Conservation (phyloP, 2,113 vertebrate species). For the Pangasianodon hypophthalmus region DNA sequence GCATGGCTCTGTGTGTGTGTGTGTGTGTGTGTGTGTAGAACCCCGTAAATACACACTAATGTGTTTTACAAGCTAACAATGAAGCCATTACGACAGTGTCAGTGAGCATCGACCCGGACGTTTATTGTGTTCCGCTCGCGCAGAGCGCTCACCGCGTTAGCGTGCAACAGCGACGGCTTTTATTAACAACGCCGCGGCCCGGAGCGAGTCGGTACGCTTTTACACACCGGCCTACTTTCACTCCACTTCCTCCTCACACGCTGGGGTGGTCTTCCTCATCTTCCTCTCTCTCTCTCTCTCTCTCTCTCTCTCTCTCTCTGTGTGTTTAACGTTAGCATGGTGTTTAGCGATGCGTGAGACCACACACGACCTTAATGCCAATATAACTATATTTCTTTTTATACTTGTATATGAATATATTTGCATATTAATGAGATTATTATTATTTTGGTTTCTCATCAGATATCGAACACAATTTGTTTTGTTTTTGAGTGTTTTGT, state of each 20-base stretch:
- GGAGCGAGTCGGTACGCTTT: neutral
- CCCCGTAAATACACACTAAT: constrained; percentile 29
- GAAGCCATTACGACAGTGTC: constrained; percentile 28
- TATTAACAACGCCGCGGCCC: neutral
- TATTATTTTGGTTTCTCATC: no score
- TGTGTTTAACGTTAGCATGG: neutral
- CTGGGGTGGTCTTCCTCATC: neutral
- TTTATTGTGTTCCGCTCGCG: constrained; percentile 3
- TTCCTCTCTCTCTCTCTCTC: neutral
- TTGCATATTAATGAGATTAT: neutral
- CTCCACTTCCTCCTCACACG: neutral
- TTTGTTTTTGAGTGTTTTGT: no score
- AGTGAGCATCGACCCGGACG: constrained; percentile 1
- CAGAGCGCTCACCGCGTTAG: neutral
- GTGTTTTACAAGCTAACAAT: constrained; percentile 36
- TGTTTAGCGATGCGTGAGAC: no score
- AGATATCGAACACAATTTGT: no score
- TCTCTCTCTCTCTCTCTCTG: neutral
- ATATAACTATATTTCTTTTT: neutral
- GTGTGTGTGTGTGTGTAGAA: neutral
- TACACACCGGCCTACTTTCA: neutral
- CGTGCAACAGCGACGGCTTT: neutral
- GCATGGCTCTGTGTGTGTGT: neutral
- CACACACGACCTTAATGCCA: neutral
- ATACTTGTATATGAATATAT: neutral